A percentile compares a stretch with the other conserved stretches of the same genome.
Conservation (phyloP, 1,140 invertebrate species). For the Macrosteles quadrilineatus region DNA sequence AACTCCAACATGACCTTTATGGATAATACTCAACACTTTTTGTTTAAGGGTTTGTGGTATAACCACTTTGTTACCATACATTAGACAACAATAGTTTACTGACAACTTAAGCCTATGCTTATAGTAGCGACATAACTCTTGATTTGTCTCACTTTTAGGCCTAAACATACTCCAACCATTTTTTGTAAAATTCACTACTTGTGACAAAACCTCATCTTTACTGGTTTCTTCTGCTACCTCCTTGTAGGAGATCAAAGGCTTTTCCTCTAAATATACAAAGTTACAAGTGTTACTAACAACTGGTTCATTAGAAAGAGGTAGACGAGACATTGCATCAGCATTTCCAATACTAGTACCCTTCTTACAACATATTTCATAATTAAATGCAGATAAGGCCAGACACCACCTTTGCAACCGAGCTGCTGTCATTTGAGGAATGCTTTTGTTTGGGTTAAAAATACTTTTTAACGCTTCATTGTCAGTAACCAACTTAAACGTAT, state of each 20-base stretch:
- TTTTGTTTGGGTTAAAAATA: too few relatives aligned
- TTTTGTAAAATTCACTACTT: not conserved
- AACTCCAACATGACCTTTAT: not conserved
- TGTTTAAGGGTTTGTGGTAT: not conserved
- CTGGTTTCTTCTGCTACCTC: not conserved
- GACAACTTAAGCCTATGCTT: not conserved
- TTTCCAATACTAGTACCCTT: not conserved
- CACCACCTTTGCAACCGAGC: too few relatives aligned
- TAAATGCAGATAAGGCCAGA: too few relatives aligned
- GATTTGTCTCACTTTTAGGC: not conserved
- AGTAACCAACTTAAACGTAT: not conserved
- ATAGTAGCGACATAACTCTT: not conserved
- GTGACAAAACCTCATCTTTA: not conserved
- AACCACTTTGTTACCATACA: not conserved
- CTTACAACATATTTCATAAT: too few relatives aligned
- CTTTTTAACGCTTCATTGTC: too few relatives aligned
- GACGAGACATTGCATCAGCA: not conserved
- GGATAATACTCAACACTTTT: not conserved
- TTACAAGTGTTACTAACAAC: not conserved
- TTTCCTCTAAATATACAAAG: not conserved
- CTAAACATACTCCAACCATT: not conserved
- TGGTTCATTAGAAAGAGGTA: not conserved
- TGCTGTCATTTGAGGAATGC: too few relatives aligned
- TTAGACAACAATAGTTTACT: not conserved
- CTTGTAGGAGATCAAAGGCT: not conserved